These are phyloP conservation scores for Neoascia interrupta DNA, from an alignment of 2,888 invertebrate genomes.

Conservation along the genomic window DNA sequence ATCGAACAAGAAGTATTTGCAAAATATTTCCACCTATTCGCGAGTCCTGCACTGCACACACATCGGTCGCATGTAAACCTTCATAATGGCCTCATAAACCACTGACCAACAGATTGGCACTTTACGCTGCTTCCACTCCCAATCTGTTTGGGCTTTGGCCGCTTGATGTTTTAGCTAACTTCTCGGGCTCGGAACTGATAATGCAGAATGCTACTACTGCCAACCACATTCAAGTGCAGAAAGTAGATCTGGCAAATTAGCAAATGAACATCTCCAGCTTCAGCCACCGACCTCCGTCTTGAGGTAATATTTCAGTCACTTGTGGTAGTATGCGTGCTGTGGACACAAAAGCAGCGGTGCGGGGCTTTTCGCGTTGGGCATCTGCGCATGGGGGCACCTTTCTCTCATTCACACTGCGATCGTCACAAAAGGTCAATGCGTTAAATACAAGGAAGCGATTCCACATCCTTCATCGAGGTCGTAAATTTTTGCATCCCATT, in stretches of 20 bases:
- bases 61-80: constrained; percentile 67
- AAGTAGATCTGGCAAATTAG: constrained; percentile 59
- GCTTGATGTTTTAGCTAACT: constrained; percentile 32
- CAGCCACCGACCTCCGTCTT: constrained; percentile 18
- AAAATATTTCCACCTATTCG: constrained; percentile 25
- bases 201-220: constrained; percentile 33
- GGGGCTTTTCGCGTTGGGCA: too few species aligned
- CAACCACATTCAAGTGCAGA: constrained; percentile 6
- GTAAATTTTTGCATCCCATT: constrained; percentile 71
- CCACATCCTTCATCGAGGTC: constrained; percentile 69
- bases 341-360: constrained; percentile 55
- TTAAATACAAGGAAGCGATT: constrained; percentile 72
- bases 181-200: constrained; percentile 40
- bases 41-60: constrained; percentile 30
- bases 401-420: constrained; percentile 16
- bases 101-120: constrained; percentile 72
- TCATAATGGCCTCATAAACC: constrained; percentile 71
- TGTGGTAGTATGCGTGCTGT: constrained; percentile 38
- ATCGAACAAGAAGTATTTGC: constrained; percentile 4
- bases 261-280: constrained; percentile 38
- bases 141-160: not conserved
- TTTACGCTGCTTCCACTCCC: constrained; percentile 64
- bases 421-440: constrained; percentile 65
- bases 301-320: constrained; percentile 26
- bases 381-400: constrained; percentile 33